Conservation (phyloP, 2,113 vertebrate genomes). For the Datnioides undecimradiatus region DNA sequence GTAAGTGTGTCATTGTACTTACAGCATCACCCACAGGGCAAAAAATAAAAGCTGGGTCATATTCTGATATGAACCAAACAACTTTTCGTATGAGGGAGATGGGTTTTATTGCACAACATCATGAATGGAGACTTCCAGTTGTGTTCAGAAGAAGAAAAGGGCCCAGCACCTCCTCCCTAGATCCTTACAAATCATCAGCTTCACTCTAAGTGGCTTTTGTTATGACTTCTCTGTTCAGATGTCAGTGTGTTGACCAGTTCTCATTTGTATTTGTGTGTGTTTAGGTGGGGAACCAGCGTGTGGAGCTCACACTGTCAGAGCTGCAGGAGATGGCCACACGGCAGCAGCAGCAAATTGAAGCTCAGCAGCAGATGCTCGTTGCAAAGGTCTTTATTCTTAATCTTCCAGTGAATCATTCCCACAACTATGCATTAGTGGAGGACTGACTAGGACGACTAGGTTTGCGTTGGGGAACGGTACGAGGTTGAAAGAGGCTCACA, state of each 20-base stretch:
- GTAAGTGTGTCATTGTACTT: conserved; percentile 17
- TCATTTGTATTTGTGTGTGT: conserved; percentile 45
- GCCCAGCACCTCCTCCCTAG: neutral
- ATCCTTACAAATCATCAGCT: neutral
- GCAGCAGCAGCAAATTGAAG: conserved; percentile 83
- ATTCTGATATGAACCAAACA: neutral
- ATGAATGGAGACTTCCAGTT: neutral
- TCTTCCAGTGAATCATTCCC: neutral
- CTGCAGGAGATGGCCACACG: conserved; percentile 83
- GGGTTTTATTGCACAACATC: neutral
- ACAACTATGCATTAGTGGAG: neutral
- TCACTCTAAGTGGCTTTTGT: neutral
- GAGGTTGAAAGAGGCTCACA: neutral
- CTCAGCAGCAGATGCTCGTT: conserved; percentile 83
- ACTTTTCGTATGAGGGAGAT: neutral
- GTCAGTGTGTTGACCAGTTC: conserved; percentile 16
- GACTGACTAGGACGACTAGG: too few relatives aligned
- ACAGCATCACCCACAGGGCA: neutral
- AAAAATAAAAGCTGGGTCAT: neutral
- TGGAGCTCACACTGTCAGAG: conserved; percentile 82
- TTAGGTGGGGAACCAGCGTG: conserved; percentile 78
- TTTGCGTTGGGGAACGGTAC: neutral
- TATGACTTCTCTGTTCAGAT: neutral
- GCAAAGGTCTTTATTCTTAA: conserved; percentile 67
- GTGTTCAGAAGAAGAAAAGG: neutral